Evolutionary conservation across 2,113 vertebrate genomes (phyloP), one percentile per base, ranked within the genome.

Genomic region (Saccopteryx bilineata): DNA sequence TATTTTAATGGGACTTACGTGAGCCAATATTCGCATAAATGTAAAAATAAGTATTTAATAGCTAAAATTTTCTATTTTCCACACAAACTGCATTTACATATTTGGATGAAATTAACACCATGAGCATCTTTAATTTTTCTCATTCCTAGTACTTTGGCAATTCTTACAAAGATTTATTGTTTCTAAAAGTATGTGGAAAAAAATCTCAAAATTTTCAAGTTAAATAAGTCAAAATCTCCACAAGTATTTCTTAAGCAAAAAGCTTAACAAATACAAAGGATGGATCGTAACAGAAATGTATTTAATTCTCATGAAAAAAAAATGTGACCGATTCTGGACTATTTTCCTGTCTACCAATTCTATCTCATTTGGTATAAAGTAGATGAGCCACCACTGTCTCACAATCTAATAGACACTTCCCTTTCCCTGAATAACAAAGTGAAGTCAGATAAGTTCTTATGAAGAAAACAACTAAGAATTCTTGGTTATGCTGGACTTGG

Each of bases 191-290:
- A 61, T 61, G 69, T 46, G 5, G 56, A 2, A 15, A 90, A 54
- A 93, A 80, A 87, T 87, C 60, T 88, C 78, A 75, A 13, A 50
- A 85, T 81, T 93, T 86, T 60, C 46, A 71, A 93, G 79, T 95
- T 48, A 84, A 78, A 4, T 33, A 72, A 95, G 23, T 68, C 39
- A n/a, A 85, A 93, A 84, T 85, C 33, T n/a, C 71, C 78, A 78
- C 78, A 78, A 63, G 14, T 79, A 90, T 9, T 85, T 28, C 28
- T 87, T 84, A 71, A 72, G 46, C 66, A 91, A 93, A 90, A 95
- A 2, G 5, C 31, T 66, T 95, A 85, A 93, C 19, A 39, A 90
- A 75, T 46, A 52, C 82, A 39, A 90, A 76, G 74, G 26, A 50
- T 7, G 48, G 26, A 52, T 76, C 48, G 52, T 76, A 52, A 76